Evolutionary conservation across 2,888 invertebrate genomes (phyloP), one percentile per base, ranked within the genome.

Genomic region (Aporophyla nigra): DNA sequence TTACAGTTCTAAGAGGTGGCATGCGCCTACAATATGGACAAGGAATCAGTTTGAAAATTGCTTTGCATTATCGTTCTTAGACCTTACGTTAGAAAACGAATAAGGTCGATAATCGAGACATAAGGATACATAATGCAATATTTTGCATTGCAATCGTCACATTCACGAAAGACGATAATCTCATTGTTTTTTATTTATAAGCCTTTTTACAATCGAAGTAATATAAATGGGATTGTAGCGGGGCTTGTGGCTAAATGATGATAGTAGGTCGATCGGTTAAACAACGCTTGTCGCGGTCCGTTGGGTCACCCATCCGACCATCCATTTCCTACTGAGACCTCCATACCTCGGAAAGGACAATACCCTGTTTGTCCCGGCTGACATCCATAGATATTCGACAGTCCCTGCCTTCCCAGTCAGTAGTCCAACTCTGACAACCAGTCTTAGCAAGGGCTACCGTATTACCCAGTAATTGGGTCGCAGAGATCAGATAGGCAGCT

Each of bases 181-280:
- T 56, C 14, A 46, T 56, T 54, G 69, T 70, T 72, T 33, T 33
- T 33, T 33, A 33, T 75, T 19, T 46, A 58, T 62, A 75, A 27
- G 40, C 14, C n/a, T 33, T 67, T 58, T 62, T 66, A 70, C 54
- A 59, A 67, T 73, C 62, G 19, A 73, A 77, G 82, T 76, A 70
- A 73, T 77, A 68, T 54, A 66, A 61, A 67, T 68, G 14, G 51
- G 59, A 82, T 62, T 54, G 40, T 14, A 51, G n/a, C 9, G 53
- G 54, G 54, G 2, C 19, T 43, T 5, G 19, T 19, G 43, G 10
- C 16, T 16, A 63, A 5, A 43, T 19, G 16, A n/a, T 43, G 43
- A 40, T 21, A n/a, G 9, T 5, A n/a, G 40, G 16, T 62, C 16
- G 14, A n/a, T 9, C 21, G 9, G 62, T n/a, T 16, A 14, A 62